phyloP scores from a whole-genome alignment of 2,113 vertebrate species.

The Strix aluco region DNA sequence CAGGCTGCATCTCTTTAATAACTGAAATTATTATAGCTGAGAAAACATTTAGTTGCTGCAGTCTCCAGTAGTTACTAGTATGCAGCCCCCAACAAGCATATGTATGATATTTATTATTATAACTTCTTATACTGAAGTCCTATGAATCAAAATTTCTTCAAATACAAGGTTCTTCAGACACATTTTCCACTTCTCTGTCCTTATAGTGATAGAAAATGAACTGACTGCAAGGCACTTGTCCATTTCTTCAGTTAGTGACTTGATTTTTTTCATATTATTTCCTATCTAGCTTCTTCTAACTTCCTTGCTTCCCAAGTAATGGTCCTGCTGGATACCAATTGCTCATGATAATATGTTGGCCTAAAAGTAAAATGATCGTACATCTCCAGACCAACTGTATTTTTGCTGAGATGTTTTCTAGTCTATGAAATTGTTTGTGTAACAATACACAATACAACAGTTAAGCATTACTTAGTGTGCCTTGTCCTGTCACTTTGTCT shows the following conservation, averaged over 20 bases:
- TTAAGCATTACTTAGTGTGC: background rate
- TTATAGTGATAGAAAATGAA: background rate
- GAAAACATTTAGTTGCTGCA: background rate
- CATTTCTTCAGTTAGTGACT: background rate
- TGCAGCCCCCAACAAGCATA: background rate
- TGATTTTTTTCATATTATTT: background rate
- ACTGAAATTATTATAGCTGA: background rate
- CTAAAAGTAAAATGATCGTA: background rate
- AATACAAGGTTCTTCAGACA: background rate
- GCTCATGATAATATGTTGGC: background rate
- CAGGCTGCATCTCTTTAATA: background rate
- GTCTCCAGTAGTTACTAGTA: background rate
- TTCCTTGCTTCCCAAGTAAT: background rate
- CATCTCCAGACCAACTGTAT: background rate
- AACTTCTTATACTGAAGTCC: background rate
- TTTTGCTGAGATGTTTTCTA: background rate
- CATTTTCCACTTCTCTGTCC: background rate
- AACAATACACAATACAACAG: background rate
- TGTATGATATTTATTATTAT: background rate
- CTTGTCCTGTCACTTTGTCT: background rate
- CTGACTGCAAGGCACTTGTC: background rate
- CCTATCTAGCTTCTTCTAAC: background rate
- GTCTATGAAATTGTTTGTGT: background rate
- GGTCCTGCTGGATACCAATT: background rate
- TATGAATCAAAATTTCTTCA: background rate